Evolutionary conservation across 2,797 vertebrate genomes (phyloP), one percentile per base, ranked within the genome.

Genomic region (Phoeniculus purpureus): DNA sequence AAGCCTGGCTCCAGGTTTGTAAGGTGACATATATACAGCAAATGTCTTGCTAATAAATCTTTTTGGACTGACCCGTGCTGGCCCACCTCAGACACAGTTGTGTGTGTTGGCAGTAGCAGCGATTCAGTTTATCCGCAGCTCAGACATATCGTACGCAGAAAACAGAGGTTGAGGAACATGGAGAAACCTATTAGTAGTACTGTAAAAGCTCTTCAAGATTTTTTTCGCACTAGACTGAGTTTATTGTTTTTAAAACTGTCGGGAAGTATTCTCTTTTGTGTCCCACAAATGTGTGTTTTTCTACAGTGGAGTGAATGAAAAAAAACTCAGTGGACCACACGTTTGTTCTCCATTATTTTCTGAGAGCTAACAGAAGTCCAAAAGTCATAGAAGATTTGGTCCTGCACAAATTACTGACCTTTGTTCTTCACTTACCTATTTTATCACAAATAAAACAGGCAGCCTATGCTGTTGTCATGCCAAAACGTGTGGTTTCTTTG

Each of bases 21-120:
- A 64, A 87, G 43, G 61, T 71, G 79, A 77, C 79, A 68, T 85
- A 89, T 66, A 81, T 15, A 34, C 31, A 78, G 31, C 3, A 15
- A 91, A 73, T 73, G 52, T 15, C 48, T 68, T 55, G 29, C 71
- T 85, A 87, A 87, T 91, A 86, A 94, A 91, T 92, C 76, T 31
- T 89, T 71, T 75, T 32, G 70, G n/a, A n/a, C n/a, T n/a, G 74
- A 76, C 26, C 17, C 84, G 67, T 90, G 81, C 79, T 92, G 87
- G 61, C 75, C 85, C 32, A 25, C 1, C 4, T 81, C 87, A 93
- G 66, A 72, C n/a, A 17, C 22, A 40, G 43, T 15, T 78, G 70
- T 83, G 70, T 83, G 50, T 52, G 16, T 54, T 81, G 45, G 72
- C 3, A 9, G 71, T 56, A 62, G 82, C 74, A 84, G 23, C 72